Evolutionary conservation across 2,797 vertebrate species (phyloP), one percentile per base, ranked within the genome.

Genomic region (Helicolenus hilgendorfi): DNA sequence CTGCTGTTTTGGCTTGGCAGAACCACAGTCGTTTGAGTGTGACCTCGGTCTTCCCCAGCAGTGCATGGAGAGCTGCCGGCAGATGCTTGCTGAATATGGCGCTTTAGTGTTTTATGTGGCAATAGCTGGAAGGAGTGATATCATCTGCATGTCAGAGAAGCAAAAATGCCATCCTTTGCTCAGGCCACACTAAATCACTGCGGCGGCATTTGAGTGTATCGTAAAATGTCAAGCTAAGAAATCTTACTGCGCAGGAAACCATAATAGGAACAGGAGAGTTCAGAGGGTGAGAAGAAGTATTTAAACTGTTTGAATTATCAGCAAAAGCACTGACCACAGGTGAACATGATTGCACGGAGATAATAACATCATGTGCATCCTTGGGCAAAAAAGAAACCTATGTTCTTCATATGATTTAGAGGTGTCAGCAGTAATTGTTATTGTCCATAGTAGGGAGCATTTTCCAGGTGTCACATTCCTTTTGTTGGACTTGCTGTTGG

Each of bases 111-210:
- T 89, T 93, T 11, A 69, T 86, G 64, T 93, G 82, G 85, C 77
- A 26, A 63, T 55, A 18, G 71, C 56, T 74, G 84, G 78, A 87
- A 89, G 76, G 60, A 83, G 78, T 84, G 74, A 88, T 87, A 79
- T 93, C 87, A 88, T 93, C 86, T 87, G 79, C 56, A 72, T 82
- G 81, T 94, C 72, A 68, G 70, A 60, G 69, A 59, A 59, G 63
- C 58, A 91, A 64, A 86, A 81, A 81, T 69, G 45, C 56, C 82
- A 26, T 79, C 62, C 59, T 14, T 3, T 45, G 49, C 55, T 65
- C 70, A 35, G 71, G 53, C 72, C 49, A 33, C 69, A 75, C 27
- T 56, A 55, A 88, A 81, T 82, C 13, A 59, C 84, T 2, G 55
- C 9, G 26, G 75, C 5, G 20, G 56, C 65, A 56, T 60, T 77